These are phyloP conservation scores for Pseudomyrmex flavicornis DNA, from an alignment of 1,140 invertebrate genomes.

Conservation along the genomic window DNA sequence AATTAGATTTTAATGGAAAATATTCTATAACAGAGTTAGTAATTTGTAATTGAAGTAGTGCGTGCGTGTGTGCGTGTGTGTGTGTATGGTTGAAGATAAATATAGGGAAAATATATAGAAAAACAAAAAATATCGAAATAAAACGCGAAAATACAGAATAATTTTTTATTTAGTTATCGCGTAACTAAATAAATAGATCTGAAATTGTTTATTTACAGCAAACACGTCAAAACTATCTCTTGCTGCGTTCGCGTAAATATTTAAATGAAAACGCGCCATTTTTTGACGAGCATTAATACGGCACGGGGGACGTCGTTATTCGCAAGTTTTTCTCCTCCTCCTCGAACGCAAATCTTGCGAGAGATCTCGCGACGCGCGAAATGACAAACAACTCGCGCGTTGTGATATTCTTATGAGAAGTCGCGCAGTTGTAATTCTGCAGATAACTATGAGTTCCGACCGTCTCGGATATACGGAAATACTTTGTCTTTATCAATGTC, in stretches of 20 bases:
- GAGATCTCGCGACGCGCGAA: not conserved
- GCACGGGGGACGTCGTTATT: too few species aligned
- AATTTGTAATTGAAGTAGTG: too few species aligned
- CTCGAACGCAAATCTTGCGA: not conserved
- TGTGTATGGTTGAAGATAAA: too few species aligned
- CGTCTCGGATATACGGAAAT: constrained; percentile 48
- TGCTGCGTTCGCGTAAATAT: not conserved
- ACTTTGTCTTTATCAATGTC: constrained; percentile 59
- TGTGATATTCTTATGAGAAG: constrained; percentile 50
- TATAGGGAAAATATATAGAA: too few species aligned
- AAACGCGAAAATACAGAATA: too few species aligned
- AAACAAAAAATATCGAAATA: too few species aligned
- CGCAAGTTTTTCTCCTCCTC: not conserved
- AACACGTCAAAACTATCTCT: not conserved
- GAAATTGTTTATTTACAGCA: constrained; percentile 10
- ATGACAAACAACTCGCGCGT: constrained; percentile 36
- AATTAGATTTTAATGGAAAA: too few species aligned
- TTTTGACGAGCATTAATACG: not conserved
- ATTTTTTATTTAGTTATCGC: too few species aligned
- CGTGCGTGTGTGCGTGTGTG: too few species aligned
- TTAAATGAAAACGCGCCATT: not conserved
- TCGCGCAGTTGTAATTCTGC: constrained; percentile 47
- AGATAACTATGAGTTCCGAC: constrained; percentile 45
- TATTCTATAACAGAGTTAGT: not conserved
- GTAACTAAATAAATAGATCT: too few species aligned